Percentiles rank a stretch among this genome's conserved stretches.
Evolutionary conservation across 1,140 invertebrate genomes (phyloP).

Genomic region (Eciton burchellii): DNA sequence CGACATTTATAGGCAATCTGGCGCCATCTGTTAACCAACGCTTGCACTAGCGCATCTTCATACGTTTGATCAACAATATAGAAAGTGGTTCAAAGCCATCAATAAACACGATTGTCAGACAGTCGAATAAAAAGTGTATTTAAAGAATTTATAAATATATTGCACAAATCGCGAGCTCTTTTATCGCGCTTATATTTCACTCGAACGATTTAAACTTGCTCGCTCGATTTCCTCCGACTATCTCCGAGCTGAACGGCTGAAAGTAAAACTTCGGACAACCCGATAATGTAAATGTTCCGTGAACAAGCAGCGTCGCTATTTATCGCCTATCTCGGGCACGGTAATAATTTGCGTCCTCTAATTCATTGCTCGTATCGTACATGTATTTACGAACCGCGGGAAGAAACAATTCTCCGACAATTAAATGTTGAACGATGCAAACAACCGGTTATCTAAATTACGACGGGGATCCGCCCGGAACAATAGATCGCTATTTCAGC

Average conservation of each 20-base stretch:
- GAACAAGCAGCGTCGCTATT: too few relatives aligned
- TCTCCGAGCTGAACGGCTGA: too few relatives aligned
- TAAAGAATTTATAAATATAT: background rate
- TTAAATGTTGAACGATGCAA: constrained; percentile 7
- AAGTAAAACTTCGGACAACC: too few relatives aligned
- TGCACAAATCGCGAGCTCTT: too few relatives aligned
- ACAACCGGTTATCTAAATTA: background rate
- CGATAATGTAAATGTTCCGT: too few relatives aligned
- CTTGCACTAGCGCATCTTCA: constrained; percentile 45
- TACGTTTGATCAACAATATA: constrained; percentile 69
- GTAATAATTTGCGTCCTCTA: too few relatives aligned
- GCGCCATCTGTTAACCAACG: constrained; percentile 60
- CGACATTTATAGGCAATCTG: constrained; percentile 14
- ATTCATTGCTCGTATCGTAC: background rate
- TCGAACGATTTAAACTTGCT: too few relatives aligned
- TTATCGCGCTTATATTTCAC: too few relatives aligned
- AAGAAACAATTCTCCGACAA: background rate
- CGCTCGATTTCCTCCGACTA: too few relatives aligned
- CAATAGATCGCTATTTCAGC: background rate
- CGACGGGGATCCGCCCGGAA: background rate
- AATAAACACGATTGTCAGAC: background rate
- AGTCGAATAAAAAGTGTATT: background rate
- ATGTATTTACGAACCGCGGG: background rate
- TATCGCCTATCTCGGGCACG: too few relatives aligned
- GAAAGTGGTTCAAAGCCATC: background rate